Evolutionary conservation across 2,797 vertebrate genomes (phyloP), one percentile per base, ranked within the genome.

Genomic region (Adrianichthys oophorus): DNA sequence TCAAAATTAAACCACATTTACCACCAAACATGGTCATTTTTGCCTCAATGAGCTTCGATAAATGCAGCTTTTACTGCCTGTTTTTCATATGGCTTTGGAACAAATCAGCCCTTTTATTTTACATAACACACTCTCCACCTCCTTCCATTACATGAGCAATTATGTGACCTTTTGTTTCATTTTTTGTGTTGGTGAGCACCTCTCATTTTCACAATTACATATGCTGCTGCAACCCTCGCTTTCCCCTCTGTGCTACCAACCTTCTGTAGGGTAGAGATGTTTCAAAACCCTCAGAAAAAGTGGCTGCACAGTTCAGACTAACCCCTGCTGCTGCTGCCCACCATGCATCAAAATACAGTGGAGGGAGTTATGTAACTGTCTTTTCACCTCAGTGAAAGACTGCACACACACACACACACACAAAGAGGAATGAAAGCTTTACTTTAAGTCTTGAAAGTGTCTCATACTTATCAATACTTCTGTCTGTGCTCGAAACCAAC

Each of bases 331-430:
- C 69, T 79, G 43, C 69, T 68, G 73, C 74, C 70, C 70, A 72
- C 62, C 75, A 79, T 45, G 71, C 52, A 13, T 61, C 45, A 66
- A 73, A 75, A 77, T 19, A 70, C 63, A 64, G 37, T 77, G 51
- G 54, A 57, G 55, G 55, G 56, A 64, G 41, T 89, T 85, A 84
- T 51, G 63, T 82, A 85, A 86, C 68, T 59, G 73, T 76, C 80
- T 80, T 78, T 63, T 67, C 76, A 56, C 51, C 62, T 80, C 48
- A 17, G 50, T 54, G 62, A 21, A 47, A 37, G 47, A 21, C 46
- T 63, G 56, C 32, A 53, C 50, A 65, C 55, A 37, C 43, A 16
- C 42, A 40, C 41, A 41, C 32, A 53, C 50, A 65, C 55, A 37
- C 43, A 16, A 44, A 40, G 44, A 41, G 42, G 47, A 65, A 56